Evolutionary conservation across 2,888 invertebrate genomes (phyloP), one percentile per base, ranked within the genome.

Genomic region (Chrysolina americana): DNA sequence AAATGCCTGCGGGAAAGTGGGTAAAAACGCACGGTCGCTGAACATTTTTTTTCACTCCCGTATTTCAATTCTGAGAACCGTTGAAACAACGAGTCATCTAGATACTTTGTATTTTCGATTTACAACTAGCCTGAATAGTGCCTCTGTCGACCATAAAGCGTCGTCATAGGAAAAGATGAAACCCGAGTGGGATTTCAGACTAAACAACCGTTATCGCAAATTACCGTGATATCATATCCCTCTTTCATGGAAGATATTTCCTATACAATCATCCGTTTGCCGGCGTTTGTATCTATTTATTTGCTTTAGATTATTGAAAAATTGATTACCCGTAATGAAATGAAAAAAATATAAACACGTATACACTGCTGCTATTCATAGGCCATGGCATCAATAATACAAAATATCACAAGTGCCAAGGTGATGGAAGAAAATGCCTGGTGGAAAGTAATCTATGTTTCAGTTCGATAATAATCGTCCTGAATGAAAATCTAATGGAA

Each of bases 331-430:
- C 1, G 59, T 17, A 59, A 59, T 28, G n/a, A 59, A 59, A 59
- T 59, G 59, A 59, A 59, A 59, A 36, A 59, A 36, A 59, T n/a
- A 59, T 59, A 36, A 59, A 36, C 59, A 59, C 28, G 15, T 36
- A 59, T 28, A 53, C 28, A 15, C 59, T 36, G 36, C n/a, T 28
- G 9, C n/a, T 36, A 36, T 36, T 36, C 59, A 15, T n/a, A 59
- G 59, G 36, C 59, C n/a, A n/a, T n/a, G n/a, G n/a, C n/a, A 28
- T 59, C 28, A 59, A 59, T 59, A 59, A 59, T 59, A 59, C 59
- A 59, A 36, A 59, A 53, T 53, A 17, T 13, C n/a, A 11, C 23
- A 28, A 59, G 17, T 59, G 59, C 17, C 13, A 28, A 13, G 28
- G 23, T 23, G 59, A 15, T 15, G 0, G 19, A 13, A 21, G 21